Evolutionary conservation across 2,888 invertebrate genomes (phyloP), one percentile per base, ranked within the genome.

Genomic region (Catotricha subobsoleta): DNA sequence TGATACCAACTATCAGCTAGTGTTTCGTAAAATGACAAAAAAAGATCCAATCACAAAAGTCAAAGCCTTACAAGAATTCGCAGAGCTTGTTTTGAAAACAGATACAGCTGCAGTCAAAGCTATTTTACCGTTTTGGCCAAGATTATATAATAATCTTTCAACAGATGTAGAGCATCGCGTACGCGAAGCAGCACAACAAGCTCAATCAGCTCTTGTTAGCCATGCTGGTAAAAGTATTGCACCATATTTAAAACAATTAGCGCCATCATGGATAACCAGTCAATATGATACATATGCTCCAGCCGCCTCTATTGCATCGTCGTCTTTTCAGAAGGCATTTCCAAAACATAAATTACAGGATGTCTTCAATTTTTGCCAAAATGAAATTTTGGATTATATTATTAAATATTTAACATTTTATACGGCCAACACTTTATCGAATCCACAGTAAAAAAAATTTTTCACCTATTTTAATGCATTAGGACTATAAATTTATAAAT

Each of bases 31-130:
- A 60, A 76, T 92, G 60, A 75, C 74, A 41, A 94, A 94, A 57
- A 90, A 87, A 56, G 91, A 92, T 67, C 72, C 80, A 1, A 77
- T 80, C 3, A 94, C 94, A 4, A 90, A 86, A 62, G 69, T 79
- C 28, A 94, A 91, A 70, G 90, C 84, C 48, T 44, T 56, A n/a
- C 55, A 55, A 42, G 91, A 92, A 62, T 75, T 92, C 52, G 67
- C 69, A 21, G 74, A 74, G 13, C 58, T 87, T 10, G 74, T 83
- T 34, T 65, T 68, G 47, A 69, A 69, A 25, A 71, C 76, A 10
- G 73, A 78, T 45, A 54, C 68, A 7, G 74, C 78, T n/a, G 67
- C 68, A 28, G 67, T 86, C 0, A 80, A 78, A 54, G 65, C 72
- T 2, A 69, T 80, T 2, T 60, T 94, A 39, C 79, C 82, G 0